phyloP scores from a whole-genome alignment of 2,113 vertebrate genomes.

The Nannospalax galili region DNA sequence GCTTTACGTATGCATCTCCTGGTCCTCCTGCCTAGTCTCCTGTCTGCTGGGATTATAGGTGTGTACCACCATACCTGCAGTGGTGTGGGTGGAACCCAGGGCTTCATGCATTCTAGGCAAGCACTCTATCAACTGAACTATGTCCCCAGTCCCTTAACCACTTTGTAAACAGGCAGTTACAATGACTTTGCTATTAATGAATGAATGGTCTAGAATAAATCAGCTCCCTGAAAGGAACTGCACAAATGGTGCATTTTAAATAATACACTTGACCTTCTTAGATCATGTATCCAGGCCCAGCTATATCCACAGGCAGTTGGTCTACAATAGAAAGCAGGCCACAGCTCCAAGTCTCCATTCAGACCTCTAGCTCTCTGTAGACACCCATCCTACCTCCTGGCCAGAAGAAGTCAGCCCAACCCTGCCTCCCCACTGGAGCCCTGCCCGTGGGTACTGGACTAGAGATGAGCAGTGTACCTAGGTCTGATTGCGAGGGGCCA shows the following conservation, averaged over 20 bases:
- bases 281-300: fast-evolving
- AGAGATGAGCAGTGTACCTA: background rate
- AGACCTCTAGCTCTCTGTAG: background rate
- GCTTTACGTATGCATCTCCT: background rate
- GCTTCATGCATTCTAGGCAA: no score
- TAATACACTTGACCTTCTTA: background rate
- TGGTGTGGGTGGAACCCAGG: background rate
- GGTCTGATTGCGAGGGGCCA: background rate
- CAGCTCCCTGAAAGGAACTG: background rate
- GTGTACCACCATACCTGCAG: background rate
- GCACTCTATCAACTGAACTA: no score
- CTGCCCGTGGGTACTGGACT: background rate
- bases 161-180: no score
- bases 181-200: background rate
- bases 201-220: background rate
- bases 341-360: background rate
- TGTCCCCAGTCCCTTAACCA: no score
- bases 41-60: no score
- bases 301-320: background rate
- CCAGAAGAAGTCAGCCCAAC: background rate
- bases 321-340: background rate
- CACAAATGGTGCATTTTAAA: background rate
- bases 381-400: background rate
- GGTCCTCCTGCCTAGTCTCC: background rate
- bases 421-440: background rate